Conservation (phyloP, 2,113 vertebrate species). For the Megaceryle torquata region DNA sequence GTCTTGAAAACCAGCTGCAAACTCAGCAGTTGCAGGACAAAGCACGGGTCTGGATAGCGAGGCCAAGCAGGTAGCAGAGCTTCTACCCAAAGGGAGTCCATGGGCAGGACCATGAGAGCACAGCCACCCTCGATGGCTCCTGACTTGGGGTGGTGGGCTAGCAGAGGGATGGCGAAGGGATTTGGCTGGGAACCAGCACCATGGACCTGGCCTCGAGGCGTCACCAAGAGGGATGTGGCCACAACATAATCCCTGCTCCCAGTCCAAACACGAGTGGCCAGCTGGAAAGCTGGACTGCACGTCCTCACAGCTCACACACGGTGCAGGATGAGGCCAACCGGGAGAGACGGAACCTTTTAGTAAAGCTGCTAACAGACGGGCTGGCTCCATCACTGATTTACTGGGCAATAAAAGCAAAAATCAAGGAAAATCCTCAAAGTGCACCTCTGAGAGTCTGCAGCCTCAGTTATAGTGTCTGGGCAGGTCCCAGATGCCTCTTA, state of each 20-base stretch:
- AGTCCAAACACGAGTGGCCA: not conserved
- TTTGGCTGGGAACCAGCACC: not conserved
- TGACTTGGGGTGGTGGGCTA: not conserved
- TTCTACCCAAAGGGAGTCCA: not conserved
- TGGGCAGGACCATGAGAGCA: accelerated
- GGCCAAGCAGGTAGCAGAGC: not conserved
- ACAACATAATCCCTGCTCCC: accelerated
- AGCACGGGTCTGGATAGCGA: accelerated
- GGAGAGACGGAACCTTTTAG: not conserved
- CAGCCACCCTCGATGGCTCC: not conserved
- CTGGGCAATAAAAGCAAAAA: not conserved
- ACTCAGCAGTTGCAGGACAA: not conserved
- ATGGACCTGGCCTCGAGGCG: accelerated
- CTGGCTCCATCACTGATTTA: not conserved
- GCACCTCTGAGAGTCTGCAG: not conserved
- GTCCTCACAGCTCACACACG: not conserved
- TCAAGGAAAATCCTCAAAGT: not conserved
- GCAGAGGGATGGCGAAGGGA: not conserved
- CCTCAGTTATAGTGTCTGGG: not conserved
- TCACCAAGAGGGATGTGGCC: not conserved
- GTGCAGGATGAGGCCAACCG: not conserved
- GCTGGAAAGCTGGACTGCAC: not conserved
- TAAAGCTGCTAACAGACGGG: not conserved
- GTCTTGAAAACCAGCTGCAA: not conserved
- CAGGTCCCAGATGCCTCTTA: not conserved